Evolutionary conservation across 2,797 vertebrate genomes (phyloP), one percentile per base, ranked within the genome.

Genomic region (Micrastur ruficollis): DNA sequence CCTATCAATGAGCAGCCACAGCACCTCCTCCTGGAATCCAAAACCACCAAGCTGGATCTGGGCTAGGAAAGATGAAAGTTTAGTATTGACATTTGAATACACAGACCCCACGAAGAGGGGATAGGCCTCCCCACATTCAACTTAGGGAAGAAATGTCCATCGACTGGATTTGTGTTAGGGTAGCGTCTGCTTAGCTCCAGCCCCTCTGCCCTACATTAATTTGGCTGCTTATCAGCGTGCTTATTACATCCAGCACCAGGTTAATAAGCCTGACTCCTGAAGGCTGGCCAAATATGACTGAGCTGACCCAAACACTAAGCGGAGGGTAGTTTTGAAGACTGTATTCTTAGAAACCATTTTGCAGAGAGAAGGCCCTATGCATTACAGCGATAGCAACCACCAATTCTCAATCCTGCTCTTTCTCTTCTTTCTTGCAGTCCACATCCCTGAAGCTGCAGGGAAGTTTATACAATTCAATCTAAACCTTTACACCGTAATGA

Each of bases 401-500:
- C 1, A 3, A 1, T 49, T 63, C 31, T 62, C 40, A 49, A 0
- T 42, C 34, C 23, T 61, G 29, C 40, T 3, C 8, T 56, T 75
- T 53, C 19, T 32, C 5, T 50, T 44, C 34, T 58, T 85, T 56
- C 59, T 52, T n/a, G 14, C 20, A 46, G 34, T 4, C 13, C 38
- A 26, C 50, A 36, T 26, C n/a, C 63, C 55, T 27, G 61, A 52
- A 79, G n/a, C 36, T 25, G 44, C 44, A 44, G 44, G 42, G 32
- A 12, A 47, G 38, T n/a, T 71, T 3, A 20, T 3, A 72, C 17
- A n/a, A 34, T 42, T 14, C 38, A 31, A 0, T 14, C 40, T 31
- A 15, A 70, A 42, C 9, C 8, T 56, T 56, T 31, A 19, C 10
- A 27, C 8, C 0, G 0, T 36, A 53, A 49, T 0, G 0, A 18